phyloP scores from a whole-genome alignment of 2,888 invertebrate genomes.

The Orgyia antiqua region DNA sequence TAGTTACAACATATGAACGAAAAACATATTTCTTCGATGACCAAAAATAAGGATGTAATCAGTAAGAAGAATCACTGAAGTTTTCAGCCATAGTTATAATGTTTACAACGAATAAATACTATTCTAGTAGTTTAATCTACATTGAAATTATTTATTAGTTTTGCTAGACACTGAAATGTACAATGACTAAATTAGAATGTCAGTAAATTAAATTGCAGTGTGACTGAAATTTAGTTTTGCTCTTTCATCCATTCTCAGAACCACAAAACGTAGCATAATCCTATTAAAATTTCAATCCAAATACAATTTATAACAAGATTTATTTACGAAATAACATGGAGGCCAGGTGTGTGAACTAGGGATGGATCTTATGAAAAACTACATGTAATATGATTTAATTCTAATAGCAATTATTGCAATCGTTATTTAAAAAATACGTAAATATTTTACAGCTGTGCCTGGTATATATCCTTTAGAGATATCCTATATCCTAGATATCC shows the following conservation, averaged over 20 bases:
- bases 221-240: neutral
- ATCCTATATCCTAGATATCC: too few relatives aligned
- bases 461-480: too few relatives aligned
- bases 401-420: neutral
- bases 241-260: slow-evolving; percentile 7
- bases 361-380: neutral
- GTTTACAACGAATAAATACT: too few relatives aligned
- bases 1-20: too few relatives aligned
- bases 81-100: too few relatives aligned
- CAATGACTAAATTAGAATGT: slow-evolving; percentile 1
- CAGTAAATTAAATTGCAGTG: neutral
- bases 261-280: slow-evolving; percentile 9
- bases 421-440: too few relatives aligned
- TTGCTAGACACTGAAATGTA: neutral
- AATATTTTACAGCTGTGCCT: too few relatives aligned
- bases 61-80: too few relatives aligned
- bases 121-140: too few relatives aligned
- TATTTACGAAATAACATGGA: slow-evolving; percentile 13
- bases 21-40: too few relatives aligned
- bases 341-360: slow-evolving; percentile 20
- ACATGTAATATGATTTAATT: neutral
- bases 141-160: too few relatives aligned
- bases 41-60: too few relatives aligned
- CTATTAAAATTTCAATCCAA: slow-evolving; percentile 15
- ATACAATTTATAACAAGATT: slow-evolving; percentile 20